Base-by-base conservation (phyloP, 2,888 invertebrate species). In the Dascillus cervinus region DNA sequence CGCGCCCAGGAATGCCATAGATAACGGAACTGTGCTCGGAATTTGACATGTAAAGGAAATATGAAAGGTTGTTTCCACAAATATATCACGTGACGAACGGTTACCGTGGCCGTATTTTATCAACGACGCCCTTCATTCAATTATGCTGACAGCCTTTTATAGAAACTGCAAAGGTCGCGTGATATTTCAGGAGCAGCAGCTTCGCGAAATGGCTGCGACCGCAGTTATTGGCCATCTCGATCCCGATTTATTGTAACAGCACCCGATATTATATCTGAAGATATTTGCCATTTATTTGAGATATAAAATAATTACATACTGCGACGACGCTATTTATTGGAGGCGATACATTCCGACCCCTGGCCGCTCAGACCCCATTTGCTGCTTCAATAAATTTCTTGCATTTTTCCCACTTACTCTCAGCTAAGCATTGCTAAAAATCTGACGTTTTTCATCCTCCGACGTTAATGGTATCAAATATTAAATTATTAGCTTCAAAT, bases 161-260 rank as follows among this genome's bases (percentile, higher is more conserved):
- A 44, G 41, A 40, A 41, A 44, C 40, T 30, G 42, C 37, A 44
- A 41, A 47, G 47, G 45, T 47, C 45, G 42, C 39, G 39, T 26
- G 43, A 47, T 47, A 45, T 45, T 45, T 45, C 38, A 47, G 40
- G 35, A 38, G 45, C 42, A 41, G 44, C 45, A 48, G 46, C 44
- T 47, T 45, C 36, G 45, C 39, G 39, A 37, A 46, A 45, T 42
- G 46, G 44, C 41, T 43, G 41, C 41, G 46, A 41, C 39, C 47
- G 45, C 34, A 32, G 47, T 46, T 47, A 47, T 47, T 47, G 49
- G 46, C 50, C 46, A 47, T 48, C 43, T 31, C 40, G 43, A 50
- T 50, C 43, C 34, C 45, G 45, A 52, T 52, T 51, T 51, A 52
- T 52, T 50, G 50, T 43, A 44, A 47, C 45, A 44, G 42, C 46